Evolutionary conservation across 2,113 vertebrate species (phyloP).

Genomic region (Tichodroma muraria): DNA sequence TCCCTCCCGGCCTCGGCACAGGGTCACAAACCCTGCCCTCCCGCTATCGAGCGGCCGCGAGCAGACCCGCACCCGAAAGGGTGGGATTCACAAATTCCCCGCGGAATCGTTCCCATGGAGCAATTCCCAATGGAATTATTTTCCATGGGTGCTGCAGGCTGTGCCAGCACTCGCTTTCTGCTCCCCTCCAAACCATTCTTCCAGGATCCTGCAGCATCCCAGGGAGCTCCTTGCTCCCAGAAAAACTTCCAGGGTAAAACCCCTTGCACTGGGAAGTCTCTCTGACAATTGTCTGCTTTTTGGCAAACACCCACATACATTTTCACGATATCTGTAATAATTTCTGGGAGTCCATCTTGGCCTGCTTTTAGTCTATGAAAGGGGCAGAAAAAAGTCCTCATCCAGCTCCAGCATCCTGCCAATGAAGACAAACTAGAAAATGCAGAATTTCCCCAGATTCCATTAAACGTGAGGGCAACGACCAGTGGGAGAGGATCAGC

Average conservation of each 20-base stretch:
- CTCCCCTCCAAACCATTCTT: not conserved
- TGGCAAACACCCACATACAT: not conserved
- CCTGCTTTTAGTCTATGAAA: not conserved
- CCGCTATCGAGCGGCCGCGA: rapidly evolving
- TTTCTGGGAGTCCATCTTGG: not conserved
- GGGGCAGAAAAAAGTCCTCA: not conserved
- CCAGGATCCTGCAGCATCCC: not conserved
- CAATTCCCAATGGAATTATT: no score
- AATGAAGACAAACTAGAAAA: rapidly evolving
- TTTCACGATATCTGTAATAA: rapidly evolving
- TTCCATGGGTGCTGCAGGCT: rapidly evolving
- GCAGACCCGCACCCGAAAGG: rapidly evolving
- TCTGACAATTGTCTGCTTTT: not conserved
- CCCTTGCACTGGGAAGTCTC: not conserved
- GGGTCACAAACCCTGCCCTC: not conserved
- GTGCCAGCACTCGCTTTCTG: rapidly evolving
- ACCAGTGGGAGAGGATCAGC: not conserved
- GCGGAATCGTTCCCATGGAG: no score
- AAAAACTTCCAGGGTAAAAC: not conserved
- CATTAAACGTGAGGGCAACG: rapidly evolving
- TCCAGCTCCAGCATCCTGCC: not conserved
- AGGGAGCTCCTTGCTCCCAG: not conserved
- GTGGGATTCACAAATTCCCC: rapidly evolving
- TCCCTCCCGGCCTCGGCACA: rapidly evolving
- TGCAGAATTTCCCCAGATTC: not conserved